phyloP scores from a whole-genome alignment of 2,113 vertebrate genomes.

The Reinhardtius hippoglossoides region DNA sequence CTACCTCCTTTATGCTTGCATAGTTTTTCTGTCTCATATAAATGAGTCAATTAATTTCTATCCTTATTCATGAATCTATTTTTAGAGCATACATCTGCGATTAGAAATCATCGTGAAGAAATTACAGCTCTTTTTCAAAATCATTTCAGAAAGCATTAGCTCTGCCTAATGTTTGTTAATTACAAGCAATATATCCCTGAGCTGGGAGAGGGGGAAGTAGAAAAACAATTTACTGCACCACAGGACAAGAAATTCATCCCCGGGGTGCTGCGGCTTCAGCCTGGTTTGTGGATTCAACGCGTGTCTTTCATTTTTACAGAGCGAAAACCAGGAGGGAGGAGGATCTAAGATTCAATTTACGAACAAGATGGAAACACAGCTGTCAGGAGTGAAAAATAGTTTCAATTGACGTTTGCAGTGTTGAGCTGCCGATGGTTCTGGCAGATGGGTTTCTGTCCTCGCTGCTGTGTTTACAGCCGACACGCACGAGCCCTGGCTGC shows the following conservation, averaged over 20 bases:
- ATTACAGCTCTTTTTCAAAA: not conserved
- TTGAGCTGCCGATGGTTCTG: conserved; percentile 29
- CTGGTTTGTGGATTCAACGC: conserved; percentile 69
- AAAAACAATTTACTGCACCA: conserved; percentile 71
- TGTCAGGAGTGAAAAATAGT: conserved; percentile 75
- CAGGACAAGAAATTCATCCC: conserved; percentile 59
- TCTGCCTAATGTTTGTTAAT: conserved; percentile 73
- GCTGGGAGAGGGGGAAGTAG: conserved; percentile 5
- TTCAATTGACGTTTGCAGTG: conserved; percentile 60
- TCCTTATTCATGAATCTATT: not conserved
- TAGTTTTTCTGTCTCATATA: conserved; percentile 12
- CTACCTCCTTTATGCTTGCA: not conserved
- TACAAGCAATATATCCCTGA: conserved; percentile 43
- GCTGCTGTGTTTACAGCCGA: conserved; percentile 28
- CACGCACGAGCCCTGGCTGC: conserved; percentile 3
- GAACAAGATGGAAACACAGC: conserved; percentile 77
- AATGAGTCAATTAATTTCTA: conserved; percentile 3
- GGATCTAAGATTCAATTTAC: conserved; percentile 78
- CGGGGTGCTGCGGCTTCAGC: conserved; percentile 35
- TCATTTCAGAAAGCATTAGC: conserved; percentile 31
- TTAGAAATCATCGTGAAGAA: conserved; percentile 24
- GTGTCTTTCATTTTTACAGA: conserved; percentile 66
- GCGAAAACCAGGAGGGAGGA: conserved; percentile 52
- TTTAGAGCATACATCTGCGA: conserved; percentile 15
- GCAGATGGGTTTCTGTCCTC: conserved; percentile 54